Percentiles rank a stretch among this genome's conserved stretches.
Conservation (phyloP, 2,797 vertebrate species). For the Neoniphon sammara region DNA sequence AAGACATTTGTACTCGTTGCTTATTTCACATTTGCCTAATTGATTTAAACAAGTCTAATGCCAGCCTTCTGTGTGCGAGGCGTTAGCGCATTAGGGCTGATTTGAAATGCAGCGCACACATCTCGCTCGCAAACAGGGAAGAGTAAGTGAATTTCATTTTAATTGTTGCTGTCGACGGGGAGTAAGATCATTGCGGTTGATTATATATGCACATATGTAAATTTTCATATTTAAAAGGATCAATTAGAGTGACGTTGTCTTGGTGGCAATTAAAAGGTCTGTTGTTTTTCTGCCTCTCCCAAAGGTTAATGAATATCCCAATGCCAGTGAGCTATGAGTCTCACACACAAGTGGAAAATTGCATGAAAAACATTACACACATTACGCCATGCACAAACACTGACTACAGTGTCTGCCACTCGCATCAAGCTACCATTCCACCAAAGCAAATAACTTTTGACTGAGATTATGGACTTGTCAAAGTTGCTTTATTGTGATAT, state of each 20-base stretch:
- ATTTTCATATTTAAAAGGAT: constrained; percentile 85
- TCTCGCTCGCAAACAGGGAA: constrained; percentile 68
- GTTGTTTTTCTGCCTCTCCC: constrained; percentile 80
- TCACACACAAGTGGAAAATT: constrained; percentile 72
- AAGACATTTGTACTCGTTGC: constrained; percentile 77
- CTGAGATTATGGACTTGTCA: constrained; percentile 80
- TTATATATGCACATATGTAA: constrained; percentile 86
- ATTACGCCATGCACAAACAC: constrained; percentile 65
- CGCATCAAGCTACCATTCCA: constrained; percentile 59
- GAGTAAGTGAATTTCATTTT: constrained; percentile 80
- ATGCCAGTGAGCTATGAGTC: constrained; percentile 69
- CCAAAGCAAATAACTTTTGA: constrained; percentile 77
- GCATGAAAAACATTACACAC: constrained; percentile 73
- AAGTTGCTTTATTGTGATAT: constrained; percentile 78
- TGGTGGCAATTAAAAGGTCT: constrained; percentile 84
- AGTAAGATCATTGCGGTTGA: constrained; percentile 81
- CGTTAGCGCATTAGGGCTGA: constrained; percentile 75
- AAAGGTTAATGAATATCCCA: constrained; percentile 86
- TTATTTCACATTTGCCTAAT: constrained; percentile 85
- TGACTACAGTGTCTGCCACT: constrained; percentile 65
- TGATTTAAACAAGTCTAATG: constrained; percentile 85
- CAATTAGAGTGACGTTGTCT: constrained; percentile 84
- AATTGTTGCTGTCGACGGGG: constrained; percentile 83
- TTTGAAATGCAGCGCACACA: constrained; percentile 81
- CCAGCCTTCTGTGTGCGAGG: constrained; percentile 78